A percentile compares a stretch with the other conserved stretches of the same genome.
phyloP scores from a whole-genome alignment of 2,797 vertebrate genomes.

The Chaenodraco wilsoni region DNA sequence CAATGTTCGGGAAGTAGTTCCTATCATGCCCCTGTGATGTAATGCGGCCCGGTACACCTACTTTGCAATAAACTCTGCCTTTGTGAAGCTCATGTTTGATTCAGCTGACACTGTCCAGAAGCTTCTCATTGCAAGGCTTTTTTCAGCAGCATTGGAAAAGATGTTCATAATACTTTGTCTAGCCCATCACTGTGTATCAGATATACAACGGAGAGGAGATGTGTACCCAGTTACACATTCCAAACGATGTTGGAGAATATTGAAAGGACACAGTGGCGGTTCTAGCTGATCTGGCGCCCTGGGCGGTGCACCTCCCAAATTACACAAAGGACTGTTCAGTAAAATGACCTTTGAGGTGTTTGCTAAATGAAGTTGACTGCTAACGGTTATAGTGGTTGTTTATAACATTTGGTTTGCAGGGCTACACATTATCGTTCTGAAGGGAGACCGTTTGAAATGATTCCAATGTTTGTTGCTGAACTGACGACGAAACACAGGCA shows the following conservation, averaged over 20 bases:
- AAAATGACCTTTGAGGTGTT: too few species aligned
- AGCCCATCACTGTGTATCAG: conserved; percentile 28
- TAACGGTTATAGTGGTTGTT: too few species aligned
- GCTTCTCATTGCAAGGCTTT: conserved; percentile 24
- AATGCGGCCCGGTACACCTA: conserved; percentile 28
- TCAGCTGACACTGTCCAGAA: conserved; percentile 21
- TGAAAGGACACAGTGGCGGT: conserved; percentile 50
- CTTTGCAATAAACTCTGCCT: conserved; percentile 53
- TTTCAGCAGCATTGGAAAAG: conserved; percentile 22
- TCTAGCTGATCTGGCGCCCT: too few species aligned
- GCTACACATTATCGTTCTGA: too few species aligned
- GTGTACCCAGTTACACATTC: conserved; percentile 27
- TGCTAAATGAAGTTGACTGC: too few species aligned
- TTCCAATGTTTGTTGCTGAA: too few species aligned
- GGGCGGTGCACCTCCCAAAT: too few species aligned
- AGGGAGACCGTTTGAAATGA: too few species aligned
- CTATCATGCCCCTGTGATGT: conserved; percentile 29
- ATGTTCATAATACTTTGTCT: conserved; percentile 16
- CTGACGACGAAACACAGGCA: too few species aligned
- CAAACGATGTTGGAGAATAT: conserved; percentile 45
- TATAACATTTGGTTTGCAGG: too few species aligned
- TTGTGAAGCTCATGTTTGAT: conserved; percentile 32
- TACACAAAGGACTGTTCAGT: too few species aligned
- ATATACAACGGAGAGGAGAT: conserved; percentile 17
- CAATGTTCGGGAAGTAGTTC: conserved; percentile 27